These are phyloP conservation scores for Cephus spinipes DNA, from an alignment of 2,888 invertebrate species.

Conservation along the genomic window DNA sequence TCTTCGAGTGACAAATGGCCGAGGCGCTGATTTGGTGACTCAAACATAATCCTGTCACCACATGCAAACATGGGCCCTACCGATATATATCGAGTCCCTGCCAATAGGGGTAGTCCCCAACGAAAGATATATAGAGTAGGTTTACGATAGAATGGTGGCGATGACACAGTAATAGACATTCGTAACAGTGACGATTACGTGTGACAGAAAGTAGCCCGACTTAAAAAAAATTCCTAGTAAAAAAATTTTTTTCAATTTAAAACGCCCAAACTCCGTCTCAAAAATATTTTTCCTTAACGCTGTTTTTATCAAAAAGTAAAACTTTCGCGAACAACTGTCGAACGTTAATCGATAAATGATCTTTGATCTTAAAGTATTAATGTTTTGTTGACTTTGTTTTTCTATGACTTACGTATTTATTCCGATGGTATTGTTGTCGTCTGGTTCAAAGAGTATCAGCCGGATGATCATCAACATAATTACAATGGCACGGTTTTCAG, in stretches of 20 bases:
- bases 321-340: background rate
- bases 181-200: background rate
- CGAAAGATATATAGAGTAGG: conserved; percentile 24
- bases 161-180: background rate
- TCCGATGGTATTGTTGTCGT: background rate
- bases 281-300: background rate
- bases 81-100: conserved; percentile 36
- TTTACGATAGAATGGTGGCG: background rate
- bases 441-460: background rate
- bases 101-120: conserved; percentile 10
- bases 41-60: conserved; percentile 60
- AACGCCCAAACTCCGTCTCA: background rate
- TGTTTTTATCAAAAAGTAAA: background rate
- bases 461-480: background rate
- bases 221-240: background rate
- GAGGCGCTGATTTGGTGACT: conserved; percentile 59
- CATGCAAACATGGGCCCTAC: conserved; percentile 55
- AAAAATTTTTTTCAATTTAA: background rate
- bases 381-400: background rate
- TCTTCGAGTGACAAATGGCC: conserved; percentile 63
- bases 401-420: background rate
- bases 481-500: background rate
- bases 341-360: background rate
- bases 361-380: background rate
- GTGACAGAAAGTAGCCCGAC: background rate